phyloP scores from a whole-genome alignment of 2,888 invertebrate genomes.

The Gerosis bhagava region DNA sequence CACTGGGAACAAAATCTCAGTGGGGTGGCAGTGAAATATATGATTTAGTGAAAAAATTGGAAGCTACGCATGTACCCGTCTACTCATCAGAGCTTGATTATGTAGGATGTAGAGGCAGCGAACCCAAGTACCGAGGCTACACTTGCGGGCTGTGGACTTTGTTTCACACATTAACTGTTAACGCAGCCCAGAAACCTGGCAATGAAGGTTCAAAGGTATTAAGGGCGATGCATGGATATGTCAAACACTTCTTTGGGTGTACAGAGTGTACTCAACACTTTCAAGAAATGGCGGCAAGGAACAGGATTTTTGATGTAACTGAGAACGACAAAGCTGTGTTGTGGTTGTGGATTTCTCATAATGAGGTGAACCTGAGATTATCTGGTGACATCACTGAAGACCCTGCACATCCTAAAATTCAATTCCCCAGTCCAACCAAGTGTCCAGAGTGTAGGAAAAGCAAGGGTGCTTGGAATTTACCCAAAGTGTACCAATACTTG shows the following conservation, averaged over 20 bases:
- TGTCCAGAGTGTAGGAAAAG: conserved; percentile 87
- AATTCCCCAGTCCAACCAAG: conserved; percentile 88
- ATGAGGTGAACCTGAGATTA: conserved; percentile 94
- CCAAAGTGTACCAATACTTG: conserved; percentile 84
- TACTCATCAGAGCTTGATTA: conserved; percentile 82
- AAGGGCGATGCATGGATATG: conserved; percentile 92
- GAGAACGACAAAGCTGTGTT: conserved; percentile 90
- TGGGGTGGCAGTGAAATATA: conserved; percentile 84
- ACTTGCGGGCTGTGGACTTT: conserved; percentile 97
- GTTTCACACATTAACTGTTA: conserved; percentile 95
- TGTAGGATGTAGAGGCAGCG: conserved; percentile 92
- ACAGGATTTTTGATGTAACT: conserved; percentile 86
- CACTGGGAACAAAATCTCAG: conserved; percentile 66
- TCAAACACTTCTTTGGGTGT: conserved; percentile 97
- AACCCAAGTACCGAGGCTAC: conserved; percentile 90
- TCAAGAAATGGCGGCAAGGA: conserved; percentile 89
- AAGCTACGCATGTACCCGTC: conserved; percentile 79
- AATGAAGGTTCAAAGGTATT: conserved; percentile 87
- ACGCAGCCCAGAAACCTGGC: conserved; percentile 81
- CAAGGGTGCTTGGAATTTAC: conserved; percentile 83
- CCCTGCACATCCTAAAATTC: conserved; percentile 93
- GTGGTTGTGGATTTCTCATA: conserved; percentile 98
- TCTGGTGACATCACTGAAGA: conserved; percentile 95
- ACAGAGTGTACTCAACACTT: conserved; percentile 95
- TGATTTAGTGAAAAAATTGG: conserved; percentile 77